phyloP scores from a whole-genome alignment of 2,797 vertebrate species.

The Falco rusticolus region DNA sequence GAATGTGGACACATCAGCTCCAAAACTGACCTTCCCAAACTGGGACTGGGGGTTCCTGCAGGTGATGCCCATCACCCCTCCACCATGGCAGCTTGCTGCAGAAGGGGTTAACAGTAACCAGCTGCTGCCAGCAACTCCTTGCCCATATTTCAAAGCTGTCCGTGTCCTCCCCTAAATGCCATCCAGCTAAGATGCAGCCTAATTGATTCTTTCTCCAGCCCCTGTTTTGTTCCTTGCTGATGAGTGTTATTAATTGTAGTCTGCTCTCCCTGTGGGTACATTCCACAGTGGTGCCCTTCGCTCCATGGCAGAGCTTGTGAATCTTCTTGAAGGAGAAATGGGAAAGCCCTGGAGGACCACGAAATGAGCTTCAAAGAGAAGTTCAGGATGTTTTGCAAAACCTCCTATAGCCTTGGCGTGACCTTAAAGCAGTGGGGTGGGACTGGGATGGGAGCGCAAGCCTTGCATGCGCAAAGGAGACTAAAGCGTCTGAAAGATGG shows the following conservation, averaged over 20 bases:
- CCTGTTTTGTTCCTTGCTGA: not conserved
- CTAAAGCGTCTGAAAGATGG: not conserved
- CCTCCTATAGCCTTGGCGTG: not conserved
- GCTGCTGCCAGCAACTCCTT: not conserved
- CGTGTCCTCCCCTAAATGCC: not conserved
- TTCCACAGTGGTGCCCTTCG: not conserved
- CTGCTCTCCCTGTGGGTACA: not conserved
- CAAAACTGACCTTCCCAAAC: not conserved
- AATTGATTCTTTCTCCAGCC: not conserved
- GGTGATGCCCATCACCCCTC: not conserved
- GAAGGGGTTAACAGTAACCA: not conserved
- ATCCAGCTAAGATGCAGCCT: not conserved
- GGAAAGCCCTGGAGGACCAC: not conserved
- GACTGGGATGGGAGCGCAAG: not conserved
- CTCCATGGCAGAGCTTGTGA: not conserved
- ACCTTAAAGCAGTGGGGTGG: not conserved
- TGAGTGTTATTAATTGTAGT: not conserved
- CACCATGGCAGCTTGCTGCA: not conserved
- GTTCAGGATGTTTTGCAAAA: not conserved
- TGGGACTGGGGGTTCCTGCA: not conserved
- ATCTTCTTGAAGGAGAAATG: not conserved
- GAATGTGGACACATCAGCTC: not conserved
- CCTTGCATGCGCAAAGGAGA: not conserved
- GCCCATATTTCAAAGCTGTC: not conserved
- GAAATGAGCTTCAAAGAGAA: not conserved